Evolutionary conservation across 2,113 vertebrate genomes (phyloP).

Genomic region (Thymallus thymallus): DNA sequence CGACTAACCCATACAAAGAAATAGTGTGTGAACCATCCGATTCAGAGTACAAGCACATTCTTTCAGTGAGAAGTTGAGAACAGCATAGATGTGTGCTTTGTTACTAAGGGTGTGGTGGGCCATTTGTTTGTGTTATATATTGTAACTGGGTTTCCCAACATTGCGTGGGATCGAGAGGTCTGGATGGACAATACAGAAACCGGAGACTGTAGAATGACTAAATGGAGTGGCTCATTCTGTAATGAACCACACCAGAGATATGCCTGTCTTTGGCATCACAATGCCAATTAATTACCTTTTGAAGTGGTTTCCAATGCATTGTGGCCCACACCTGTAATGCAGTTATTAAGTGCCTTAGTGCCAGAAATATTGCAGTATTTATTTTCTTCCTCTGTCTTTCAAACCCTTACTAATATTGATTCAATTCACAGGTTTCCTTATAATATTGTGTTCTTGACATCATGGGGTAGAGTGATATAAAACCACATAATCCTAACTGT

Average conservation of each 20-base stretch:
- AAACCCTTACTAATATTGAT: slow-evolving; percentile 14
- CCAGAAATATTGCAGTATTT: not conserved
- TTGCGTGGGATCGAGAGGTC: slow-evolving; percentile 33
- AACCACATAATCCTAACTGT: not conserved
- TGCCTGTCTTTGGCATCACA: slow-evolving; percentile 8
- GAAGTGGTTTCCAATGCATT: slow-evolving; percentile 48
- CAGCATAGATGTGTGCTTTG: not conserved
- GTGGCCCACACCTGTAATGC: slow-evolving; percentile 55
- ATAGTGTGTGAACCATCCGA: not conserved
- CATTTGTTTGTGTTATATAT: slow-evolving; percentile 37
- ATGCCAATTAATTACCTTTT: slow-evolving; percentile 57
- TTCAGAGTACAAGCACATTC: slow-evolving; percentile 24
- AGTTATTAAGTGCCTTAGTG: slow-evolving; percentile 38
- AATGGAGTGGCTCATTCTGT: slow-evolving; percentile 15
- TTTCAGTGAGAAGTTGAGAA: slow-evolving; percentile 19
- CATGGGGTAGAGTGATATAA: not conserved
- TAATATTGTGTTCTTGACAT: slow-evolving; percentile 12
- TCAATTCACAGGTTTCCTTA: slow-evolving; percentile 12
- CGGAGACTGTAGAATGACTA: slow-evolving; percentile 2
- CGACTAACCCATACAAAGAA: not conserved
- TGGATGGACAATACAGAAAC: slow-evolving; percentile 20
- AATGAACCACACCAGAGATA: slow-evolving; percentile 10
- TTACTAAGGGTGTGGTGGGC: slow-evolving; percentile 6
- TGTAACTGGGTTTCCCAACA: slow-evolving; percentile 11
- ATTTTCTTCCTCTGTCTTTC: slow-evolving; percentile 16